A percentile compares a stretch with the other conserved stretches of the same genome.
phyloP scores from a whole-genome alignment of 2,797 vertebrate species.

The Natrix natrix region DNA sequence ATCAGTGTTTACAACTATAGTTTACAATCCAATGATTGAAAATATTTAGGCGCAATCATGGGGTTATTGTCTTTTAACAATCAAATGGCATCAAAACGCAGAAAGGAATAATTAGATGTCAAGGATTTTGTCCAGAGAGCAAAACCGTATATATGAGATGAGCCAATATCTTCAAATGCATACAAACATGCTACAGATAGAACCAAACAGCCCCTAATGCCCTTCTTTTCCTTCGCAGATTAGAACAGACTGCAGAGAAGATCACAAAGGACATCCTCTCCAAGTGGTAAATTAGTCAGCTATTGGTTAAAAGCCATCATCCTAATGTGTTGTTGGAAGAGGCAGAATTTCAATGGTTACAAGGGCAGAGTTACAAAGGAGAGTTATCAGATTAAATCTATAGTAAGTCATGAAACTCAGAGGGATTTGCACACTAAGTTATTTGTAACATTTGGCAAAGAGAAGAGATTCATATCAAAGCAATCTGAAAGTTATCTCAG shows the following conservation, averaged over 20 bases:
- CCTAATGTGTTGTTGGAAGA: background rate
- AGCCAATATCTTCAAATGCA: background rate
- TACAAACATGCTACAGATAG: background rate
- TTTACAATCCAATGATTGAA: background rate
- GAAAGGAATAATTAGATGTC: background rate
- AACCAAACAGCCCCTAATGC: background rate
- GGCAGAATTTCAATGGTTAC: background rate
- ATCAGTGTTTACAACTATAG: background rate
- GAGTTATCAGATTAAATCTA: background rate
- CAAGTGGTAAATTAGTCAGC: background rate
- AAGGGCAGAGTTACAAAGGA: background rate
- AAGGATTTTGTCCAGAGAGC: background rate
- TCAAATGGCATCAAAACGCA: background rate
- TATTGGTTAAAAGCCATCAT: background rate
- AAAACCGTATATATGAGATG: background rate
- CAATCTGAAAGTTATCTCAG: background rate
- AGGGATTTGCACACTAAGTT: background rate
- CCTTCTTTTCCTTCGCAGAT: background rate
- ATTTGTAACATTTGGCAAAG: fast-evolving
- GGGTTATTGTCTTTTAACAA: background rate
- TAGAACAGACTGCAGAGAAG: background rate
- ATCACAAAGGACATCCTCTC: background rate
- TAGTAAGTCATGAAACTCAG: background rate
- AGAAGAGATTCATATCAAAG: background rate
- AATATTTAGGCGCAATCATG: background rate